Percentiles rank a stretch among this genome's conserved stretches.
Conservation (phyloP, 2,113 vertebrate genomes). For the Caracal caracal region DNA sequence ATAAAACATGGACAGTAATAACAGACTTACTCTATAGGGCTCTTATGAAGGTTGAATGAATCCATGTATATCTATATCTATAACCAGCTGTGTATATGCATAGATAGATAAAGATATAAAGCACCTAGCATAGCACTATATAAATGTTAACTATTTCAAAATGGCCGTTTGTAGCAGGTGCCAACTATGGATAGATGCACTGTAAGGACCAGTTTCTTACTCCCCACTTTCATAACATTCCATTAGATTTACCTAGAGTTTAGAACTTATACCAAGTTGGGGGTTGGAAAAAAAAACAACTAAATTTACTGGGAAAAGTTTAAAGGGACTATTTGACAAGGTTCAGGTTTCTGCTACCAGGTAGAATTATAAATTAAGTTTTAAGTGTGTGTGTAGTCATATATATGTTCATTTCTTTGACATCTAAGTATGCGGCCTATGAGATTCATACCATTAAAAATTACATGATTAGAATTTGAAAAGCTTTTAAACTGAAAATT, state of each 20-base stretch:
- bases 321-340: background rate
- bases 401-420: background rate
- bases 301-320: background rate
- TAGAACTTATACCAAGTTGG: background rate
- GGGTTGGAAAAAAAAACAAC: accelerated
- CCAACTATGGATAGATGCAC: background rate
- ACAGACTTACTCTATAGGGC: background rate
- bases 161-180: background rate
- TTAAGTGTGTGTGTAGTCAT: background rate
- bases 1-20: background rate
- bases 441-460: background rate
- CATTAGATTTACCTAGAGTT: background rate
- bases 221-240: background rate
- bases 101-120: background rate
- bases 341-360: background rate
- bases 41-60: background rate
- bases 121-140: background rate
- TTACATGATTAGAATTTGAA: background rate
- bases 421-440: background rate
- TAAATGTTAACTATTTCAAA: background rate
- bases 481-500: background rate
- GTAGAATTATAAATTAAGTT: background rate
- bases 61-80: too few relatives aligned
- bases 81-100: too few relatives aligned
- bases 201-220: background rate